These are phyloP conservation scores for Himalopsyche japonica DNA, from an alignment of 2,888 invertebrate species.

Conservation along the genomic window DNA sequence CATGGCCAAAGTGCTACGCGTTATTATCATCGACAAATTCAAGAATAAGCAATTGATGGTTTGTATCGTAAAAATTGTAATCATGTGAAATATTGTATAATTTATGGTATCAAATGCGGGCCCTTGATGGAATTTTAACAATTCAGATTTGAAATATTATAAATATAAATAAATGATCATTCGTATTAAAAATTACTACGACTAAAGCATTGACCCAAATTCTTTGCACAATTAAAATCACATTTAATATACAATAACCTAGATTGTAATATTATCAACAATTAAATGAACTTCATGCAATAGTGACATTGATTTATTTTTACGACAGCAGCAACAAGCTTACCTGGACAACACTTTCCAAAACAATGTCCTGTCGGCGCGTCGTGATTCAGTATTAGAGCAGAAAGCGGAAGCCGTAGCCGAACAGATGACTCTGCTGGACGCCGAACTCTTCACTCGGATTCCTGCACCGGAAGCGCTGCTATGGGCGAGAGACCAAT, in stretches of 20 bases:
- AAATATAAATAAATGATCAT: too few relatives aligned
- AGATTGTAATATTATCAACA: too few relatives aligned
- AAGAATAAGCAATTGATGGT: constrained; percentile 61
- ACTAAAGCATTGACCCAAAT: too few relatives aligned
- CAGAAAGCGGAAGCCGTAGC: constrained; percentile 95
- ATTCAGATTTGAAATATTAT: too few relatives aligned
- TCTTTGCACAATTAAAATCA: too few relatives aligned
- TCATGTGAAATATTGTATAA: too few relatives aligned
- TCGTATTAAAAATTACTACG: too few relatives aligned
- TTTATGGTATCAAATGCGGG: too few relatives aligned
- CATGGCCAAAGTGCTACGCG: constrained; percentile 86
- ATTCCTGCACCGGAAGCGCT: constrained; percentile 97
- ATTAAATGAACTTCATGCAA: too few relatives aligned
- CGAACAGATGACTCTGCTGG: constrained; percentile 96
- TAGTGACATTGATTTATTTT: neutral
- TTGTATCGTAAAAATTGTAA: constrained; percentile 31
- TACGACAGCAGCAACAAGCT: constrained; percentile 25
- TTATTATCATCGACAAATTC: constrained; percentile 89
- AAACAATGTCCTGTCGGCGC: constrained; percentile 36
- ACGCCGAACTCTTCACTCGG: constrained; percentile 92
- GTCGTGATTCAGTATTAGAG: constrained; percentile 73
- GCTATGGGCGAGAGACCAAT: constrained; percentile 97
- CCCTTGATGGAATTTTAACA: too few relatives aligned
- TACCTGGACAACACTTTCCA: constrained; percentile 7
- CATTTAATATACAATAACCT: too few relatives aligned